phyloP scores from a whole-genome alignment of 1,140 invertebrate species.

The Cryptotermes secundus region DNA sequence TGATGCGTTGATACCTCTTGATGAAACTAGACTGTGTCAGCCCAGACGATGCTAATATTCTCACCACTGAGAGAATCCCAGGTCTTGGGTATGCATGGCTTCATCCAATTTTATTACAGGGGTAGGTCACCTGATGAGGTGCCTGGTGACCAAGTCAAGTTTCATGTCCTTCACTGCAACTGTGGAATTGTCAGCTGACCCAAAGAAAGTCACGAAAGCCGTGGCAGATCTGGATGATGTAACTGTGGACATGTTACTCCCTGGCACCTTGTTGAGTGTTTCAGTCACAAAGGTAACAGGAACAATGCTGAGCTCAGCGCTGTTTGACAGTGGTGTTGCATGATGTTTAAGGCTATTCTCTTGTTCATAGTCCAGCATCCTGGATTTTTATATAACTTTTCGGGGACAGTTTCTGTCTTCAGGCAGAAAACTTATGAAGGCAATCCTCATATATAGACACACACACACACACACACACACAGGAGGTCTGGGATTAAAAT shows the following conservation, averaged over 20 bases:
- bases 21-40: too few relatives aligned
- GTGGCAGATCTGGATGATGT: neutral
- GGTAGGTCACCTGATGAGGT: conserved; percentile 30
- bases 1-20: too few relatives aligned
- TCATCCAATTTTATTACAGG: neutral
- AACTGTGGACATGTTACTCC: neutral
- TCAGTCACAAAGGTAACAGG: conserved; percentile 24
- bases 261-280: neutral
- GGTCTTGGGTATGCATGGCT: too few relatives aligned
- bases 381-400: neutral
- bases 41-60: too few relatives aligned
- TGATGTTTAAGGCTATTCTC: neutral
- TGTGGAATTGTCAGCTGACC: conserved; percentile 26
- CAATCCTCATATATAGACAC: too few relatives aligned
- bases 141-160: conserved; percentile 22
- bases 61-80: too few relatives aligned
- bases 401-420: too few relatives aligned
- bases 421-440: too few relatives aligned
- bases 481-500: too few relatives aligned
- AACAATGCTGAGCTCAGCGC: neutral
- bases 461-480: too few relatives aligned
- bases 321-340: neutral
- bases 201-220: neutral
- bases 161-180: neutral
- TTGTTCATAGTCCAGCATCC: neutral